phyloP scores from a whole-genome alignment of 1,140 invertebrate species.

The Pemphigus obesinymphae region DNA sequence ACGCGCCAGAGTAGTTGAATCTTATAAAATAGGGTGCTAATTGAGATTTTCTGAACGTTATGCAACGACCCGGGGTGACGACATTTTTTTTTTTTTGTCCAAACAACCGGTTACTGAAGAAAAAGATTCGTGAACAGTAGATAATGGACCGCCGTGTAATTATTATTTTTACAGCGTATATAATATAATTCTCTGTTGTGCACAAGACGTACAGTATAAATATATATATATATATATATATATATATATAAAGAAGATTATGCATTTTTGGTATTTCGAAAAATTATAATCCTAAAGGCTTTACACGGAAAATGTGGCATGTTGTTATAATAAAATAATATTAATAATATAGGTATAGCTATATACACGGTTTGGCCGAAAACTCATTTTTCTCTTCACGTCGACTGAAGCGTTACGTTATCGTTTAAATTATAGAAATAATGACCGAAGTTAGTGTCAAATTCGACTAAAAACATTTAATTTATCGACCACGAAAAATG shows the following conservation, averaged over 20 bases:
- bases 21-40: conserved; percentile 20
- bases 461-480: not conserved
- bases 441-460: not conserved
- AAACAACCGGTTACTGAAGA: not conserved
- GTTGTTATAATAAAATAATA: not conserved
- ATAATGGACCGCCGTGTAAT: not conserved
- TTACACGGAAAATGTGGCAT: not conserved
- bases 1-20: not conserved
- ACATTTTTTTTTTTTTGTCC: not conserved
- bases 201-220: not conserved
- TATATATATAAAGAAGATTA: not conserved
- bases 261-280: not conserved
- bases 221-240: too few relatives aligned
- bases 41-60: conserved; percentile 13
- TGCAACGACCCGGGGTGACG: not conserved
- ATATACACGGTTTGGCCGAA: not conserved
- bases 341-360: not conserved
- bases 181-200: not conserved
- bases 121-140: not conserved
- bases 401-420: not conserved
- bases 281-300: not conserved
- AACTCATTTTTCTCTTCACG: not conserved
- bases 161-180: not conserved
- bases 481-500: not conserved
- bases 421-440: not conserved